Percentiles rank a stretch among this genome's conserved stretches.
Conservation (phyloP, 1,140 invertebrate species). For the Dreissena polymorpha region DNA sequence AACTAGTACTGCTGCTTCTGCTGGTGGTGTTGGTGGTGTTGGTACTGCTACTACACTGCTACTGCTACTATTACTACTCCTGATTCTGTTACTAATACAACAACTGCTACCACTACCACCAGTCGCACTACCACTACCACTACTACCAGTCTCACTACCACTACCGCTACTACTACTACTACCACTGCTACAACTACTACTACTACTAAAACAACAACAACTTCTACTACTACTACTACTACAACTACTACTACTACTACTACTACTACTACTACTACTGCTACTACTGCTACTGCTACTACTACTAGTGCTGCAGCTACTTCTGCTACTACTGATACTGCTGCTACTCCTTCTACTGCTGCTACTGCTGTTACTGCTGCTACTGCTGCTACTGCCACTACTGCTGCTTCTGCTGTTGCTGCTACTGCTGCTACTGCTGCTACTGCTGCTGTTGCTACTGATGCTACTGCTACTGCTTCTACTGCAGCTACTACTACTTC, state of each 20-base stretch:
- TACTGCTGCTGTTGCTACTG: neutral
- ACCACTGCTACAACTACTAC: conserved; percentile 2
- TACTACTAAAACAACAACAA: no score
- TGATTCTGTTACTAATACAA: neutral
- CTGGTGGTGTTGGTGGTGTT: no score
- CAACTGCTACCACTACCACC: no score
- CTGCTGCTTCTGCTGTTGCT: neutral
- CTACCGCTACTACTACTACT: conserved; percentile 2
- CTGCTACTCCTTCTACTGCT: neutral
- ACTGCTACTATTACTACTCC: conserved; percentile 19
- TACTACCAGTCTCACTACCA: no score
- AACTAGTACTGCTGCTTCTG: conserved; percentile 39
- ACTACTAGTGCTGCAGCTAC: conserved; percentile 20
- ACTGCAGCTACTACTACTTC: conserved; percentile 28
- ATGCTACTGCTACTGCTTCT: no score
- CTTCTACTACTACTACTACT: conserved; percentile 25
- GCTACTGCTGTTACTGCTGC: neutral
- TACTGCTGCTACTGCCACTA: conserved; percentile 25
- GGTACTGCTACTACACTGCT: conserved; percentile 32
- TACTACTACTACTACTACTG: neutral
- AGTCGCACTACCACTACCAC: no score
- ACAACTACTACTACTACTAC: conserved; percentile 20
- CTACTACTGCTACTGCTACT: neutral
- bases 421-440: neutral
- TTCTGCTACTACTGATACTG: conserved; percentile 21